Evolutionary conservation across 2,888 invertebrate genomes (phyloP).

Genomic region (Hoplodrina ambigua): DNA sequence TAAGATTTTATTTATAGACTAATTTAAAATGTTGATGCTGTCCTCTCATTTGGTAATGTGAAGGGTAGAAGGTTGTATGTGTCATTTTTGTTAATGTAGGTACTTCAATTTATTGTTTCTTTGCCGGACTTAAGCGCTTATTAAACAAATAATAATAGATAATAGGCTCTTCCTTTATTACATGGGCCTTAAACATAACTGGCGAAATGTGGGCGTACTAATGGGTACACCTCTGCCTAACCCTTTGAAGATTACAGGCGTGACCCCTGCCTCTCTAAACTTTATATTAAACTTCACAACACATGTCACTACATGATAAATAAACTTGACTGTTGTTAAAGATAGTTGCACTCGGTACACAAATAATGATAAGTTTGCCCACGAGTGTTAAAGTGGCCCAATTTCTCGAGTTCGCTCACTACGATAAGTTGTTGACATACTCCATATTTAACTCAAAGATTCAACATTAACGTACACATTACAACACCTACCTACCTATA

Average conservation of each 20-base stretch:
- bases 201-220: too few relatives aligned
- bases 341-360: conserved; percentile 34
- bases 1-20: conserved; percentile 39
- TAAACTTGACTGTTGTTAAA: conserved; percentile 20
- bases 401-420: conserved; percentile 41
- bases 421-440: conserved; percentile 60
- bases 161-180: too few relatives aligned
- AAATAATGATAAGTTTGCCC: conserved; percentile 51
- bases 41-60: conserved; percentile 33
- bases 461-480: conserved; percentile 25
- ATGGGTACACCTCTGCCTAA: too few relatives aligned
- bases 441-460: conserved; percentile 35
- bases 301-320: neutral
- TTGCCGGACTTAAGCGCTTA: too few relatives aligned
- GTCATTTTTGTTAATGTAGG: neutral
- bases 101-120: too few relatives aligned
- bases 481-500: conserved; percentile 37
- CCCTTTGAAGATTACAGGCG: too few relatives aligned
- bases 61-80: conserved; percentile 14
- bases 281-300: too few relatives aligned
- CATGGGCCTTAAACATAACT: too few relatives aligned
- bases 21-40: conserved; percentile 13
- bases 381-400: conserved; percentile 46
- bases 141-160: too few relatives aligned
- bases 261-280: too few relatives aligned